Percentiles rank a stretch among this genome's conserved stretches.
Conservation (phyloP, 2,797 vertebrate genomes). For the Helarctos malayanus region DNA sequence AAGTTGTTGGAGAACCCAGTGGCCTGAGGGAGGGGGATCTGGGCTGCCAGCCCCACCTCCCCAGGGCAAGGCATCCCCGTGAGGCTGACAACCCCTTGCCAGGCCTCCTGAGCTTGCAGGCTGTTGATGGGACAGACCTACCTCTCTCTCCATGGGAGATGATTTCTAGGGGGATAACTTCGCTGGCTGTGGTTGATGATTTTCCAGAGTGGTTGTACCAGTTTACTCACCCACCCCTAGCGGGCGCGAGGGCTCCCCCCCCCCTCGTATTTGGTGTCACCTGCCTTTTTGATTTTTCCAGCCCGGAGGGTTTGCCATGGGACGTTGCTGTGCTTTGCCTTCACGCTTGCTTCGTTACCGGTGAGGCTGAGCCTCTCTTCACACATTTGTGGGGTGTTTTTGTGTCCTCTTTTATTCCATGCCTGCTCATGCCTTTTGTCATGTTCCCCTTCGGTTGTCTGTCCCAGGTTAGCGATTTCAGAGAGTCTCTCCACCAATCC, state of each 20-base stretch:
- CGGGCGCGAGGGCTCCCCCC: fast-evolving
- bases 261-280: no score
- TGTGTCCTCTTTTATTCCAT: neutral
- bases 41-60: neutral
- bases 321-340: neutral
- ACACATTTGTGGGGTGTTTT: fast-evolving
- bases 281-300: neutral
- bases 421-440: neutral
- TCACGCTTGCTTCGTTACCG: neutral
- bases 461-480: neutral
- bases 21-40: neutral
- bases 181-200: fast-evolving
- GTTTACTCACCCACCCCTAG: fast-evolving
- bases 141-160: neutral
- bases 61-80: neutral
- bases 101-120: neutral
- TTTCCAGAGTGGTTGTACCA: neutral
- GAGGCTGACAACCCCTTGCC: neutral
- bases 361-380: neutral
- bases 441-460: fast-evolving
- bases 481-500: neutral
- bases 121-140: neutral
- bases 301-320: neutral
- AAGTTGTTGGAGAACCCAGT: neutral
- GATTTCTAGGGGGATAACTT: neutral